A percentile compares a stretch with the other conserved stretches of the same genome.
Conservation (phyloP, 2,888 invertebrate genomes). For the Dastarcus helophoroides region DNA sequence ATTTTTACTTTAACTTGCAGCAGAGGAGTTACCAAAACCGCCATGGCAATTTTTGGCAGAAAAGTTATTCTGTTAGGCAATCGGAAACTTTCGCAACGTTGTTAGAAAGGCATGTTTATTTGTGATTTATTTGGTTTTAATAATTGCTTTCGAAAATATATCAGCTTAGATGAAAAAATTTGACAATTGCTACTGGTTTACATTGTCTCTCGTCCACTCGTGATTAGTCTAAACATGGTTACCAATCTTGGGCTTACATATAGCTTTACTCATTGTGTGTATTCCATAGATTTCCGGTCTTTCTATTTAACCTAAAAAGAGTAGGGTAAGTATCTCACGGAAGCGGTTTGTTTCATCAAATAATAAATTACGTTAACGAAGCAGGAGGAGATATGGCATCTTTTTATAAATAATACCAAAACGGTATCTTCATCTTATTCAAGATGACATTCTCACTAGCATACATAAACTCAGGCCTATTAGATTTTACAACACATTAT, state of each 20-base stretch:
- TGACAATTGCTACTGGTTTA: background rate
- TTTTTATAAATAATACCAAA: background rate
- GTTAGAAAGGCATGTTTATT: no score
- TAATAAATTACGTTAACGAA: background rate
- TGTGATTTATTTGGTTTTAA: no score
- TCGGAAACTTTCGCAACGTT: no score
- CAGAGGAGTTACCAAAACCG: no score
- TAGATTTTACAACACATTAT: background rate
- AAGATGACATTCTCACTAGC: background rate
- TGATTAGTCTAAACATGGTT: background rate
- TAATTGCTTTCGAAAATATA: no score
- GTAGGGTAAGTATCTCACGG: background rate
- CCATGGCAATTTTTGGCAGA: no score
- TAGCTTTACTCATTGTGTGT: background rate
- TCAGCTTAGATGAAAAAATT: conserved; percentile 1
- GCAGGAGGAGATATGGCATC: background rate
- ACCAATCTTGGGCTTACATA: background rate
- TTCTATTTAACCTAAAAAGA: background rate
- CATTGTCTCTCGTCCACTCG: background rate
- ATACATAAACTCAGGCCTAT: background rate
- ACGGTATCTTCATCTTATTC: background rate
- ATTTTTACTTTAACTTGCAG: no score
- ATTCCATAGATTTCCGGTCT: background rate
- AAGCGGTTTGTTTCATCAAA: background rate
- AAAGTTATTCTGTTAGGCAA: no score